Evolutionary conservation across 2,797 vertebrate species (phyloP).

Genomic region (Petrocephalus schoutedeni): DNA sequence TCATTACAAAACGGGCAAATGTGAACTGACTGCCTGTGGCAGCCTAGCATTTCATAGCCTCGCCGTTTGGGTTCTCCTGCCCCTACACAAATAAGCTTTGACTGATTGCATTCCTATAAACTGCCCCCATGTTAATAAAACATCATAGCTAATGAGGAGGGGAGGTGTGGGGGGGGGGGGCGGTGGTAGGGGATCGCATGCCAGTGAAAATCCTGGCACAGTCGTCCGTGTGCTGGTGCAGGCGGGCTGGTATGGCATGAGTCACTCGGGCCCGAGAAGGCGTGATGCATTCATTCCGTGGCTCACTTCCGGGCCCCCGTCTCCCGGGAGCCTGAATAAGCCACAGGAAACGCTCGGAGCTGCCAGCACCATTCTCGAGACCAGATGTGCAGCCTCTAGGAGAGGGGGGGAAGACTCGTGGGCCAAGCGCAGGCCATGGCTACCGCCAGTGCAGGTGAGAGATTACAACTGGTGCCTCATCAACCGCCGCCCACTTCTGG

Average conservation of each 20-base stretch:
- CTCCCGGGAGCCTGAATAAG: conserved; percentile 67
- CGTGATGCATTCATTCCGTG: conserved; percentile 61
- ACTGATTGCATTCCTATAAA: conserved; percentile 12
- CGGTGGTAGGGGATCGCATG: conserved; percentile 54
- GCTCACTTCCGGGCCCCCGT: conserved; percentile 59
- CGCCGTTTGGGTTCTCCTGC: background rate
- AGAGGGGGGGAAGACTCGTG: conserved; percentile 57
- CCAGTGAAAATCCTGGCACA: conserved; percentile 55
- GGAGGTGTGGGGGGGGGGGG: conserved; percentile 43
- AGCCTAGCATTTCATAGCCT: background rate
- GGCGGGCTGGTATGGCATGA: conserved; percentile 53
- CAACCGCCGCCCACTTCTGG: background rate
- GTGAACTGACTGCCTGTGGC: background rate
- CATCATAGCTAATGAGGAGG: conserved; percentile 30
- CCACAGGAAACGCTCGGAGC: conserved; percentile 65
- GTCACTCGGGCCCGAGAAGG: conserved; percentile 58
- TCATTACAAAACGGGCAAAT: background rate
- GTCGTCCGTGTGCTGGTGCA: conserved; percentile 42
- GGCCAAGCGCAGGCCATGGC: conserved; percentile 57
- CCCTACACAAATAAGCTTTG: background rate
- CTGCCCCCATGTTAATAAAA: background rate
- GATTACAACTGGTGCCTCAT: conserved; percentile 26
- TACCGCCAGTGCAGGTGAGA: background rate
- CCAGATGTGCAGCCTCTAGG: conserved; percentile 66
- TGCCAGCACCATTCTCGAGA: conserved; percentile 61